Conservation (phyloP, 2,888 invertebrate species). For the Aproaerema taeniolella region DNA sequence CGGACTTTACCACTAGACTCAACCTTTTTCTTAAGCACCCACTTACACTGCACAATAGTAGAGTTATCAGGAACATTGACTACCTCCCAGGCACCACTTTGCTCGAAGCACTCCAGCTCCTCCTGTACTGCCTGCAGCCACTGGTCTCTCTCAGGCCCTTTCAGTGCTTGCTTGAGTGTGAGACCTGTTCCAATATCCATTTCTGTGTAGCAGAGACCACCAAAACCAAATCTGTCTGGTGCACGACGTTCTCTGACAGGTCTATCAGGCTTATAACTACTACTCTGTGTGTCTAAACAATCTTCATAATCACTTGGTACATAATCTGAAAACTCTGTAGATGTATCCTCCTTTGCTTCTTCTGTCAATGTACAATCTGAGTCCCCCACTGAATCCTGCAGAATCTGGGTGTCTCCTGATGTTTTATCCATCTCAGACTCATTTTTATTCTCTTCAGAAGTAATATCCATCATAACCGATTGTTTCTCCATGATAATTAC, state of each 20-base stretch:
- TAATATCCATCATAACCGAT: neutral
- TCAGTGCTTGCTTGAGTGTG: constrained; percentile 3
- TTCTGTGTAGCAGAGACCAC: constrained; percentile 3
- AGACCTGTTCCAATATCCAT: neutral
- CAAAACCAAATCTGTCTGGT: constrained; percentile 3
- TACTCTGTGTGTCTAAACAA: constrained; percentile 3
- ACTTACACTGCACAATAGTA: constrained; percentile 15
- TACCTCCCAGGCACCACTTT: constrained; percentile 14
- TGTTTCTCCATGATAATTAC: constrained; percentile 2
- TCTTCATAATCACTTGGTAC: constrained; percentile 3
- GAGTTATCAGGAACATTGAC: constrained; percentile 5
- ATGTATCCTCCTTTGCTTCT: constrained; percentile 2
- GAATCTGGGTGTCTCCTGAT: constrained; percentile 2
- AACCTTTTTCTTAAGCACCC: constrained; percentile 16
- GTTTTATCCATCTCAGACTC: constrained; percentile 2
- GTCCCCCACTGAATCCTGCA: constrained; percentile 3
- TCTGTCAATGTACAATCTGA: constrained; percentile 2
- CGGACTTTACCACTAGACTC: constrained; percentile 10
- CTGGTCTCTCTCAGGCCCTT: constrained; percentile 11
- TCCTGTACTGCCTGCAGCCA: constrained; percentile 14
- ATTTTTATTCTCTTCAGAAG: neutral
- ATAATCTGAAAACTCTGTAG: constrained; percentile 1
- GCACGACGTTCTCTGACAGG: constrained; percentile 3
- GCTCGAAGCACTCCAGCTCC: constrained; percentile 13
- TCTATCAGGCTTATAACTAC: constrained; percentile 3